These are phyloP conservation scores for Aphelenchoides avenae DNA, from an alignment of 1,140 invertebrate species.

Conservation along the genomic window DNA sequence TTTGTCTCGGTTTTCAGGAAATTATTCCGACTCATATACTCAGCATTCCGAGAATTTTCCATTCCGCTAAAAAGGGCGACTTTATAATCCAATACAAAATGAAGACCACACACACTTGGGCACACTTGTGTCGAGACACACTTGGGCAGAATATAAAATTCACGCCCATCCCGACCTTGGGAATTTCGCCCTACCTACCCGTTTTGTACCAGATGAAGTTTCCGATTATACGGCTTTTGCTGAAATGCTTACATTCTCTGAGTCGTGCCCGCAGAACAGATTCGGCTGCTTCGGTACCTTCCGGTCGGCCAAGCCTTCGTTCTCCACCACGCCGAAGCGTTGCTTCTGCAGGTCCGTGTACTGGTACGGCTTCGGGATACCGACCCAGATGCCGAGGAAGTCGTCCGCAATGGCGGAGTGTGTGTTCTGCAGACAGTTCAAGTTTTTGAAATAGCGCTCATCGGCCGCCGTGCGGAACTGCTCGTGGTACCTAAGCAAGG, in stretches of 20 bases:
- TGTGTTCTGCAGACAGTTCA: constrained; percentile 90
- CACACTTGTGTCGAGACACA: too few species aligned
- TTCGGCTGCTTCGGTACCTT: constrained; percentile 91
- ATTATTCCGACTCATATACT: too few species aligned
- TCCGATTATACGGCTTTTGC: too few species aligned
- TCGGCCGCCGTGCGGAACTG: constrained; percentile 88
- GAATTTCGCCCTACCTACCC: too few species aligned
- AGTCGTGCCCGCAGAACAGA: constrained; percentile 84
- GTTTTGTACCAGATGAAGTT: too few species aligned
- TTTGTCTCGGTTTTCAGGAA: too few species aligned
- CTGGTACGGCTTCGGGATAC: constrained; percentile 86
- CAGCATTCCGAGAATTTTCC: too few species aligned
- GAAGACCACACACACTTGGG: too few species aligned
- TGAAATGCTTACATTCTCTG: constrained; percentile 73
- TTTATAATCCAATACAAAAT: too few species aligned
- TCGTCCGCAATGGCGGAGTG: constrained; percentile 96
- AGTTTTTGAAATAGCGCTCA: constrained; percentile 92
- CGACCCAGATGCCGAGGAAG: constrained; percentile 79
- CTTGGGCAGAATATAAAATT: too few species aligned
- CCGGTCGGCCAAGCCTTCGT: constrained; percentile 84
- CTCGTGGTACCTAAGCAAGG: constrained; percentile 65
- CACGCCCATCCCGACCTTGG: too few species aligned
- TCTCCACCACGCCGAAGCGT: constrained; percentile 73
- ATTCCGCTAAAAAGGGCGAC: too few species aligned
- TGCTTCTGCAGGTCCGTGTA: constrained; percentile 67